Evolutionary conservation across 2,113 vertebrate genomes (phyloP).

Genomic region (Ammodytes dubius): DNA sequence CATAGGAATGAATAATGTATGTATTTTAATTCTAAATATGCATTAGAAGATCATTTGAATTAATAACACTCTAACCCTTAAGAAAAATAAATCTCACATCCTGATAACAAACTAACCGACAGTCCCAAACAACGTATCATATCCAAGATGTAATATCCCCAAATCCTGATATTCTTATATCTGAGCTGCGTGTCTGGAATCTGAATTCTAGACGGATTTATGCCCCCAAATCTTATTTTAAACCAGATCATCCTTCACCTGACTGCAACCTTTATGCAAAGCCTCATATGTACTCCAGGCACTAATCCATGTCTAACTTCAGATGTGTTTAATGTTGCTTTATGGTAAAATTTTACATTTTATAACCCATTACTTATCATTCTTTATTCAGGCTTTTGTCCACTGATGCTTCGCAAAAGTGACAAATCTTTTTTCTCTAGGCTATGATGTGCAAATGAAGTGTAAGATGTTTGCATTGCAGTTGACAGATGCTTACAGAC

Average conservation of each 20-base stretch:
- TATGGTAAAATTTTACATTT: not conserved
- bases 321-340: not conserved
- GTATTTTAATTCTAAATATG: not conserved
- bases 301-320: conserved; percentile 24
- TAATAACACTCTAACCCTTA: too few relatives aligned
- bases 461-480: conserved; percentile 37
- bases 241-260: conserved; percentile 76
- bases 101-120: too few relatives aligned
- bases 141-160: too few relatives aligned
- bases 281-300: conserved; percentile 20
- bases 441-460: conserved; percentile 15
- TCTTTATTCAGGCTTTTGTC: not conserved
- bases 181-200: conserved; percentile 20
- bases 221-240: conserved; percentile 56
- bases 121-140: too few relatives aligned
- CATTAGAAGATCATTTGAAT: not conserved
- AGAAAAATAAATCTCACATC: too few relatives aligned
- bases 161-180: conserved; percentile 8
- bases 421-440: not conserved
- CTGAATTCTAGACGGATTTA: conserved; percentile 37
- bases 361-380: not conserved
- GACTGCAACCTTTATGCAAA: conserved; percentile 79
- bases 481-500: conserved; percentile 73
- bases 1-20: too few relatives aligned
- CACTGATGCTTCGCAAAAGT: not conserved